These are phyloP conservation scores for Carassius auratus DNA, from an alignment of 2,113 vertebrate genomes.

Conservation along the genomic window DNA sequence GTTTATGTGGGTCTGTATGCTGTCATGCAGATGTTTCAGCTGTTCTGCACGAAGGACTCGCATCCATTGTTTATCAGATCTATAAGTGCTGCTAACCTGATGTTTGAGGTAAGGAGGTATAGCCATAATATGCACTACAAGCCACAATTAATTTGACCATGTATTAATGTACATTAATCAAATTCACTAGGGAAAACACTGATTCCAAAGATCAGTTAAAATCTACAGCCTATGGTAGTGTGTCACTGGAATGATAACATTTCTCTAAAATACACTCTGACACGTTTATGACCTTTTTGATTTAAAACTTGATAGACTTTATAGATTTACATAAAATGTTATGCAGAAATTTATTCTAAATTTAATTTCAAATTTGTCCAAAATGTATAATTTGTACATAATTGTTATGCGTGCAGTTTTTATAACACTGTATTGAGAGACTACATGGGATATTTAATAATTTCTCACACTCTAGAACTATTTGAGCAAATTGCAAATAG, in stretches of 20 bases:
- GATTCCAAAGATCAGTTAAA: too few relatives aligned
- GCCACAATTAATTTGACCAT: not conserved
- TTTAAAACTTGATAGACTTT: not conserved
- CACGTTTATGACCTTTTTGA: not conserved
- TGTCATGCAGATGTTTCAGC: slow-evolving; percentile 62
- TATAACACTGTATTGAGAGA: not conserved
- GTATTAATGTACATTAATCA: not conserved
- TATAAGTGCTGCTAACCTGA: slow-evolving; percentile 65
- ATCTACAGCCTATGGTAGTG: not conserved
- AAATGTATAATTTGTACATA: not conserved
- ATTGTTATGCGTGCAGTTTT: not conserved
- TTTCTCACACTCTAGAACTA: not conserved
- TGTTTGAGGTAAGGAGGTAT: slow-evolving; percentile 73
- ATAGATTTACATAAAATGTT: not conserved
- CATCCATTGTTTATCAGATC: slow-evolving; percentile 46
- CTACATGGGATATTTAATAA: not conserved
- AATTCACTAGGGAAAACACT: too few relatives aligned
- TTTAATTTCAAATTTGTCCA: not conserved
- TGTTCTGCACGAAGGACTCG: slow-evolving; percentile 43
- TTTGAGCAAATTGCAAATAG: not conserved
- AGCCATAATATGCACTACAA: not conserved
- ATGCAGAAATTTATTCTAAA: not conserved
- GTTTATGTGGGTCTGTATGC: not conserved
- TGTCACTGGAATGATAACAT: not conserved
- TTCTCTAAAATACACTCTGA: not conserved